Base-by-base conservation (phyloP, 2,797 vertebrate species). In the Furcifer pardalis region DNA sequence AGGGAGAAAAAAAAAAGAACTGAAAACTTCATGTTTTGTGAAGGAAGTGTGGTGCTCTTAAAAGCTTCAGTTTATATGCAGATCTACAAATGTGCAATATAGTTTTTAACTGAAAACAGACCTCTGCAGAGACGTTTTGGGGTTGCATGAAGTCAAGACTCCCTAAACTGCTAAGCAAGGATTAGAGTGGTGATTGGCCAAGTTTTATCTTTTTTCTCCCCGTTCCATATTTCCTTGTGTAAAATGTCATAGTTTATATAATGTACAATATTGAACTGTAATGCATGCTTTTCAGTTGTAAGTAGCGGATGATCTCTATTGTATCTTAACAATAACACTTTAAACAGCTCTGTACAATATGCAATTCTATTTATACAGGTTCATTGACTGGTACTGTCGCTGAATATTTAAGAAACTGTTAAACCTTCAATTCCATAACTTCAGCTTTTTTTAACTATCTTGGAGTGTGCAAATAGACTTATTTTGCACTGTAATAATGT, bases 241-340 rank as follows among this genome's bases (percentile, higher is more conserved):
- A 95, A 89, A 94, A 93, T 87, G 93, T 92, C 94, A 83, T 90
- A 88, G 91, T 94, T 95, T 95, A 88, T 92, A 79, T 88, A 91
- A 86, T 96, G 95, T 96, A 96, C 92, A 93, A 91, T 94, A 93
- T 79, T 90, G 56, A 62, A 81, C 65, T 82, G 84, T 95, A 93
- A 93, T 96, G 96, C 96, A 97, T 97, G 96, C 96, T 94, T 97
- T 92, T 77, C 49, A 89, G 91, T 92, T 96, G 94, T 95, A 92
- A 93, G 93, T 92, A 95, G 95, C 93, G 88, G 59, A 93, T 90
- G 83, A 92, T 92, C 91, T 89, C 92, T 95, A 91, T 92, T 89
- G 93, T 95, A 95, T 95, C 95, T 93, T 91, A 79, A 82, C 86
- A n/a, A 87, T 92, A 92, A 88, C 95, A 95, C 94, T 94, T 60